Percentiles rank a stretch among this genome's conserved stretches.
Evolutionary conservation across 2,888 invertebrate species (phyloP).

Genomic region (Lithophane semibrunnea): DNA sequence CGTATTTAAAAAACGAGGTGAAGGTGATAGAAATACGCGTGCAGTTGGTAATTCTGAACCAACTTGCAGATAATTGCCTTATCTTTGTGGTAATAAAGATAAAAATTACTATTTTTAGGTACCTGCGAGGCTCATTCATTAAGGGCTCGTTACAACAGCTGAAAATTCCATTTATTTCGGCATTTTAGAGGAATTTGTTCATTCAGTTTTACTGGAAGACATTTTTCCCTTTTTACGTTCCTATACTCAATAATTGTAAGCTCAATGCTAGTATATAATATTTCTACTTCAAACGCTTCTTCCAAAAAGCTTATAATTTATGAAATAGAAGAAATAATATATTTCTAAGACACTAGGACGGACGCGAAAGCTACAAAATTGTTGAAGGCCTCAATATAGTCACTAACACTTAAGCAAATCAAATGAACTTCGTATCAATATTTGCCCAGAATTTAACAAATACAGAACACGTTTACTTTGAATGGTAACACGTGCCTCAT

Average conservation of each 20-base stretch:
- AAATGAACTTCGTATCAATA: slow-evolving; percentile 26
- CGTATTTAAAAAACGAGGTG: slow-evolving; percentile 58
- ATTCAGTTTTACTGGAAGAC: neutral
- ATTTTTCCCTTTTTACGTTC: neutral
- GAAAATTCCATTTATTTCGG: neutral
- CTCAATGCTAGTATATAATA: neutral
- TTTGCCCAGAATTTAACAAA: slow-evolving; percentile 27
- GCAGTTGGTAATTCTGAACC: slow-evolving; percentile 29
- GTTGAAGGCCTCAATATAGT: neutral
- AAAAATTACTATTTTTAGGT: slow-evolving; percentile 54
- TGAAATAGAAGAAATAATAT: neutral
- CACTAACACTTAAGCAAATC: slow-evolving; percentile 8
- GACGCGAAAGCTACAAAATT: neutral
- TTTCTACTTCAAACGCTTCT: neutral
- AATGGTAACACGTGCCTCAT: neutral
- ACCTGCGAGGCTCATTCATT: slow-evolving; percentile 10
- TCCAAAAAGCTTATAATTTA: neutral
- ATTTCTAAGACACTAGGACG: neutral
- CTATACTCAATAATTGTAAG: neutral
- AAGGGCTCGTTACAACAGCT: neutral
- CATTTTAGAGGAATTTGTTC: neutral
- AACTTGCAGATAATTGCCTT: slow-evolving; percentile 48
- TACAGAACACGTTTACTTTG: slow-evolving; percentile 8
- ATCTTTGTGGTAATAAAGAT: slow-evolving; percentile 60
- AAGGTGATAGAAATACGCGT: slow-evolving; percentile 46